A percentile compares a stretch with the other conserved stretches of the same genome.
phyloP scores from a whole-genome alignment of 1,140 invertebrate genomes.

The Sogatella furcifera region DNA sequence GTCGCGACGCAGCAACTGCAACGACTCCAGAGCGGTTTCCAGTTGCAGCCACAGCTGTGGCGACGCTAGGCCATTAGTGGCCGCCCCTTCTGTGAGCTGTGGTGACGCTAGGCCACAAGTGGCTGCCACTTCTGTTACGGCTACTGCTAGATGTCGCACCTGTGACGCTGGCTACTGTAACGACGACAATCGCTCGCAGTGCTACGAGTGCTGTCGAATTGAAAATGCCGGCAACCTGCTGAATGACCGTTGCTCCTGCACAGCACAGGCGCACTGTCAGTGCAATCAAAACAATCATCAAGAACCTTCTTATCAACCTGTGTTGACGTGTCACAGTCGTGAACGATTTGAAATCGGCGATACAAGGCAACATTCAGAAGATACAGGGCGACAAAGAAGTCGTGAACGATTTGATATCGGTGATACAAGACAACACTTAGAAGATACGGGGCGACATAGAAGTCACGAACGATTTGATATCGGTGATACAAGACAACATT shows the following conservation, averaged over 20 bases:
- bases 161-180: neutral
- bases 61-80: no score
- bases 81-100: neutral
- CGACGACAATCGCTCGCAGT: conserved; percentile 4
- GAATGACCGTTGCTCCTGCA: neutral
- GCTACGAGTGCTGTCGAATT: neutral
- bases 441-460: neutral
- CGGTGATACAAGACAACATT: neutral
- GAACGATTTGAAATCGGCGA: neutral
- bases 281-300: neutral
- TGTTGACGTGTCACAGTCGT: no score
- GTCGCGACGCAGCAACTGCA: no score
- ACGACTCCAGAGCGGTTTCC: no score
- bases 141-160: conserved; percentile 1
- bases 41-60: no score
- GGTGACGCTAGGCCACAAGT: no score
- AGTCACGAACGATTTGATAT: no score
- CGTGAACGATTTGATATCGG: no score
- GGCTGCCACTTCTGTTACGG: neutral
- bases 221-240: neutral
- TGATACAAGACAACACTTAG: neutral
- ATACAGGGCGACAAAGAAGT: no score
- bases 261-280: neutral
- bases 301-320: no score
- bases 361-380: neutral